Evolutionary conservation across 2,113 vertebrate species (phyloP), one percentile per base, ranked within the genome.

Genomic region (Pseudorectes ferrugineus): DNA sequence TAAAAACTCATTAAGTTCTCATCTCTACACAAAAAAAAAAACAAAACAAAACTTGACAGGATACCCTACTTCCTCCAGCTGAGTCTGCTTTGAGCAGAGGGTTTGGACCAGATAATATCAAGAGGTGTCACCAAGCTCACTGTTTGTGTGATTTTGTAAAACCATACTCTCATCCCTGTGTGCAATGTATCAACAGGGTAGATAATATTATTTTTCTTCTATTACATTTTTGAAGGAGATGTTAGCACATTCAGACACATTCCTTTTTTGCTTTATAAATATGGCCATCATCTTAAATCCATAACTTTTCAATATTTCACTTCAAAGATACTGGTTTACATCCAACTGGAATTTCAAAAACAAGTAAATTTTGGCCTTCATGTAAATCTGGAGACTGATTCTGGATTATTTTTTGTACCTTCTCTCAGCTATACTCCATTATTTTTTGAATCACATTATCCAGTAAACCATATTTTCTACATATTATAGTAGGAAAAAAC

Each of bases 11-110:
- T 19, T 1, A 52, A 33, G 2, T 46, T 83, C 63, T 51, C 8
- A 38, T 20, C 11, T 72, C 35, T 42, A 36, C 17, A 26, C 7
- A 28, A 8, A 19, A 23, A 12, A 63, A 63, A 25, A 23, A 70
- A 54, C 40, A 31, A 35, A 31, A 36, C 4, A 83, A 20, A 58
- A 76, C 12, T 26, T n/a, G 12, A 45, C 4, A 58, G 52, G 17
- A n/a, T 10, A 49, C 0, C 0, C 3, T 54, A 19, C 1, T n/a
- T 17, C 2, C 1, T 76, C 1, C 20, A 70, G 12, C 4, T 13
- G 9, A 11, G 3, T 25, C 12, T 72, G 33, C 20, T 74, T 85
- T 74, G 46, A 82, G 19, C 16, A 78, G 40, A 6, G 5, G 2
- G 1, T 7, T 42, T 68, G 63, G 26, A 77, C 8, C 3, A 72